Evolutionary conservation across 2,797 vertebrate genomes (phyloP), one percentile per base, ranked within the genome.

Genomic region (Astyanax mexicanus): DNA sequence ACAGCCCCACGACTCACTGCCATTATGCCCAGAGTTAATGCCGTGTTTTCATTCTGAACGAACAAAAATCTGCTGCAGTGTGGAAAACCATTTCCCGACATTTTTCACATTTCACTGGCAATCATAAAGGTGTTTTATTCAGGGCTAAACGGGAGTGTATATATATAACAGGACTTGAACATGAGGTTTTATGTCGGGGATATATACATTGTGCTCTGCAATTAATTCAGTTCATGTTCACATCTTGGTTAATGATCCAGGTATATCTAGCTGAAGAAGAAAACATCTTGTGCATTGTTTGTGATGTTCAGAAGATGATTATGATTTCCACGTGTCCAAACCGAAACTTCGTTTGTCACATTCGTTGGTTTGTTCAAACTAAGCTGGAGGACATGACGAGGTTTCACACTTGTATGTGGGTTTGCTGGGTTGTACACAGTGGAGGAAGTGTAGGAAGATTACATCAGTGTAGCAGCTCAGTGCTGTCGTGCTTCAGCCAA

Each of bases 11-110:
- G 27, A 52, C 66, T 73, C 58, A 19, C 52, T 35, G 52, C 45
- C 66, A 60, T 75, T 73, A 73, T 62, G 29, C 69, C 65, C 74
- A 80, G 35, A 81, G 79, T 79, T 70, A 81, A 75, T 75, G 25
- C 11, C 17, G 23, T 27, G 17, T 72, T 81, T 75, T 37, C 29
- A 60, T 65, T 37, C 38, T 64, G 38, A 55, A 69, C 78, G 76
- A 52, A 71, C 69, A 25, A 54, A 19, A 27, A 47, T 69, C 52
- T 55, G 45, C 72, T 64, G 55, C 47, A 47, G 55, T 13, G 12
- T 9, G 29, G 29, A 66, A 66, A 72, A 27, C 3, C 47, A 55
- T 51, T 15, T 51, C 32, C 29, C 42, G 40, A 1, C 2, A 3
- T 35, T 74, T 77, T 80, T 45, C 51, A 19, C 67, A 42, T 3